Percentiles rank a stretch among this genome's conserved stretches.
Conservation (phyloP, 2,888 invertebrate genomes). For the Eupithecia dodoneata region DNA sequence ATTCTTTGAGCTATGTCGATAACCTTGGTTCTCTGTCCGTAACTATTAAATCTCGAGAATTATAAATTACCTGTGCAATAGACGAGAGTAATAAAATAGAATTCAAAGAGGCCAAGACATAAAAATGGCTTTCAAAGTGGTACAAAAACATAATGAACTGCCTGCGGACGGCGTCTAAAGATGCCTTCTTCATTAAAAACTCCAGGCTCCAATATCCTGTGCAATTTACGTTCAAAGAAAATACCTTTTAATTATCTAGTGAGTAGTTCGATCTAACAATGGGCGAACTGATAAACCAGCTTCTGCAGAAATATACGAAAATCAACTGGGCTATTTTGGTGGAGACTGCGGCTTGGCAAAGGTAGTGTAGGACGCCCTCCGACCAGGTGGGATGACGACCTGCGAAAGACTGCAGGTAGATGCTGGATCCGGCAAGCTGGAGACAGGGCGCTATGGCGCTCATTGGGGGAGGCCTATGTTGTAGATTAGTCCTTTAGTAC, state of each 20-base stretch:
- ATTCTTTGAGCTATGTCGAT: no score
- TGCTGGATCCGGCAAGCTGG: no score
- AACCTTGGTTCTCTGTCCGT: no score
- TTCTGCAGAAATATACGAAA: neutral
- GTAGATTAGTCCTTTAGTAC: no score
- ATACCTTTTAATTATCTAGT: conserved; percentile 13
- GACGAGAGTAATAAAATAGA: neutral
- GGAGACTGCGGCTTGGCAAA: no score
- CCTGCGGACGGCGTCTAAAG: conserved; percentile 8
- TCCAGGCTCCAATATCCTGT: conserved; percentile 25
- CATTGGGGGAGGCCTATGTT: no score
- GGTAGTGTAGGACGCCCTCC: no score
- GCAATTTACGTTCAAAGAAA: conserved; percentile 17
- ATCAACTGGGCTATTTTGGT: neutral
- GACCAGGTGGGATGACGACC: no score
- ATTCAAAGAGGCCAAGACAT: neutral
- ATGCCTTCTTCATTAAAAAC: conserved; percentile 25
- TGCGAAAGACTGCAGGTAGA: no score
- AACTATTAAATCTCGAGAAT: no score
- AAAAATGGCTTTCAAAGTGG: neutral
- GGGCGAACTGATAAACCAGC: neutral
- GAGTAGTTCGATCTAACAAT: conserved; percentile 12
- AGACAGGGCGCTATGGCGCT: no score
- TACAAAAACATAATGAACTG: neutral
- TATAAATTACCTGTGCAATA: neutral